Evolutionary conservation across 2,797 vertebrate genomes (phyloP).

Genomic region (Cyprinella venusta): DNA sequence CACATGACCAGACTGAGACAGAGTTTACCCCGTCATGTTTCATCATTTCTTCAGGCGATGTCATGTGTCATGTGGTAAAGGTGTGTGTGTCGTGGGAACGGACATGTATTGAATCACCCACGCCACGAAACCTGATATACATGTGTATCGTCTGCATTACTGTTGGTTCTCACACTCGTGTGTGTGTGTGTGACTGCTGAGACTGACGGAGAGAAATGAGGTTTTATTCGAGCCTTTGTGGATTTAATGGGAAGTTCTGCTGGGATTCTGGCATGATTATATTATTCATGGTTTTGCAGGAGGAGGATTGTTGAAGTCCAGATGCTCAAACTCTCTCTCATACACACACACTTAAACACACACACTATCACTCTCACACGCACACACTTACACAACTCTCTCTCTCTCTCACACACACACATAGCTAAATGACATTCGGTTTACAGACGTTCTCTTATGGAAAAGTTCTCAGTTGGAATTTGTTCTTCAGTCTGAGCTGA

Average conservation of each 20-base stretch:
- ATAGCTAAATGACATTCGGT: too few relatives aligned
- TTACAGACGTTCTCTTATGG: neutral
- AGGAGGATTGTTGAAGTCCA: neutral
- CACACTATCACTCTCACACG: too few relatives aligned
- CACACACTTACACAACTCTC: too few relatives aligned
- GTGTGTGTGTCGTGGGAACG: neutral
- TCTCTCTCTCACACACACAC: too few relatives aligned
- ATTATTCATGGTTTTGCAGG: neutral
- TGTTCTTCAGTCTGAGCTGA: neutral
- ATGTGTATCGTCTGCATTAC: neutral
- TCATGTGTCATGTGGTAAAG: fast-evolving
- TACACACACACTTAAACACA: too few relatives aligned
- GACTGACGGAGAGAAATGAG: neutral
- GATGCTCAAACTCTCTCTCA: neutral
- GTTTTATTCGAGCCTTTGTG: neutral
- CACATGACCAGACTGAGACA: too few relatives aligned
- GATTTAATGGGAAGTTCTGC: neutral
- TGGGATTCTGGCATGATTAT: neutral
- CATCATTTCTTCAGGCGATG: neutral
- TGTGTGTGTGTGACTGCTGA: neutral
- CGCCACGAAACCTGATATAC: neutral
- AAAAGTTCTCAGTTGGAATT: neutral
- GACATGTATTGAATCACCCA: neutral
- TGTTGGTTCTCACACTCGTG: neutral
- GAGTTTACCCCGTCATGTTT: too few relatives aligned